These are phyloP conservation scores for Oophaga sylvatica DNA, from an alignment of 2,797 vertebrate species.

Conservation along the genomic window DNA sequence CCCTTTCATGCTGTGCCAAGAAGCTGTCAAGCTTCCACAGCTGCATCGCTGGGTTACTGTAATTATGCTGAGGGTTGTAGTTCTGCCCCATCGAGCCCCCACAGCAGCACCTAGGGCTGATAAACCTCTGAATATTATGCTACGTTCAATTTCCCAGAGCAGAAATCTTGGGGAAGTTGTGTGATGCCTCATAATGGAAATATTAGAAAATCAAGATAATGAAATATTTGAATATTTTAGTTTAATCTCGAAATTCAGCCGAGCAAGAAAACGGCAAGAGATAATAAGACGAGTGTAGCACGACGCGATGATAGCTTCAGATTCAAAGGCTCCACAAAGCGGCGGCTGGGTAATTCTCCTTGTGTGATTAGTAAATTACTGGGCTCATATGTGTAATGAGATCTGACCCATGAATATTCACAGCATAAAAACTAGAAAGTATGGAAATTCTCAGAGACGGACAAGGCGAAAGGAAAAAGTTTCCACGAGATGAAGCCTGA, in stretches of 20 bases:
- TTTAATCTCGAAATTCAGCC: constrained; percentile 1
- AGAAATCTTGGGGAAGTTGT: background rate
- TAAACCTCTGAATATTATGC: background rate
- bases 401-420: background rate
- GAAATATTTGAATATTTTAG: constrained; percentile 8
- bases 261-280: background rate
- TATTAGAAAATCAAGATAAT: constrained; percentile 11
- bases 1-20: background rate
- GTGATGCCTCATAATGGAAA: background rate
- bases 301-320: background rate
- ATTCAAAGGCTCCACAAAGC: background rate
- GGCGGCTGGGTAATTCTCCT: background rate
- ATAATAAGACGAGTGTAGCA: background rate
- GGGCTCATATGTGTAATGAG: background rate
- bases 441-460: background rate
- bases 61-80: constrained; percentile 14
- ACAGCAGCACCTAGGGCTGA: background rate
- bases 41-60: background rate
- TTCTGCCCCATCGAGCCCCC: background rate
- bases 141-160: background rate
- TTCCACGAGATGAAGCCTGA: background rate
- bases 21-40: background rate
- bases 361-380: background rate
- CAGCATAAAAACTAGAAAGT: background rate
- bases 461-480: background rate